Conservation (phyloP, 2,797 vertebrate genomes). For the Phaenicophaeus curvirostris region DNA sequence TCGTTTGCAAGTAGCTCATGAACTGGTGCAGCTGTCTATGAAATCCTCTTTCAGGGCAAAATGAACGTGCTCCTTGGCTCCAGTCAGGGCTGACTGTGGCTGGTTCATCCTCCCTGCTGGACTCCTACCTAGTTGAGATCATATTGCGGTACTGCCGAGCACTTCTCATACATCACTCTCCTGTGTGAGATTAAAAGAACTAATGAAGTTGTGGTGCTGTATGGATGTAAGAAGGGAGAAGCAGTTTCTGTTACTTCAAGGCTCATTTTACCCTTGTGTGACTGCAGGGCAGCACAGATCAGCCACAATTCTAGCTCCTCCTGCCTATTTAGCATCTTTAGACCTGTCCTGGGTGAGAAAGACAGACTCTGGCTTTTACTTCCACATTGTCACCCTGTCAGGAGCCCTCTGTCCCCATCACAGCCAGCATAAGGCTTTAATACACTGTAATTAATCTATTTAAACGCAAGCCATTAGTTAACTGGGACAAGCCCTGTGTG, state of each 20-base stretch:
- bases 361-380: neutral
- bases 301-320: neutral
- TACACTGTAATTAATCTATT: constrained; percentile 23
- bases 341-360: neutral
- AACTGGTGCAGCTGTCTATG: neutral
- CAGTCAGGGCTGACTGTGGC: neutral
- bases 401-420: neutral
- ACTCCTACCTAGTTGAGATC: neutral
- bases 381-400: neutral
- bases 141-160: neutral
- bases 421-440: neutral
- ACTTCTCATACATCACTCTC: neutral
- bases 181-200: neutral
- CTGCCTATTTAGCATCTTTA: neutral
- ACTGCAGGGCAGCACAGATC: neutral
- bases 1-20: neutral
- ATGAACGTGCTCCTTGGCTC: neutral
- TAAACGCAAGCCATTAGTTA: neutral
- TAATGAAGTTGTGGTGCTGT: neutral
- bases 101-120: neutral
- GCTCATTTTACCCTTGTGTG: neutral
- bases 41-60: neutral
- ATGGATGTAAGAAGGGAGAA: neutral
- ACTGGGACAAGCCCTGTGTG: neutral
- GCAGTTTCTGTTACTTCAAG: neutral